These are phyloP conservation scores for Pocillopora verrucosa DNA, from an alignment of 64 coral and sea anemone species.

Conservation along the genomic window DNA sequence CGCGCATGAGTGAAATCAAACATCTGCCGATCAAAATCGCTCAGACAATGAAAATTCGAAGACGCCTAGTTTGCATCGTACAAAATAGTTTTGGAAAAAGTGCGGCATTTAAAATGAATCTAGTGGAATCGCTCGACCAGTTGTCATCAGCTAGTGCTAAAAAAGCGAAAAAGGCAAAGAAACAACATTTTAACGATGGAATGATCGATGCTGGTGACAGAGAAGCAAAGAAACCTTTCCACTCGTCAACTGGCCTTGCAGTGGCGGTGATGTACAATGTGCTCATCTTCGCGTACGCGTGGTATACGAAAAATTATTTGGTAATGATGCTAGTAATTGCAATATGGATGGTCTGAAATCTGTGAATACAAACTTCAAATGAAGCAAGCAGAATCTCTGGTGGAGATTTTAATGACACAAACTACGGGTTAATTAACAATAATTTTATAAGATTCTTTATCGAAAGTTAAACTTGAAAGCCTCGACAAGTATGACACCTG, in stretches of 20 bases:
- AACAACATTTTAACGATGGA: slow-evolving; percentile 60
- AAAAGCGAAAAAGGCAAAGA: slow-evolving; percentile 54
- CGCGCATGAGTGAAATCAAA: neutral
- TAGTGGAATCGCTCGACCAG: slow-evolving; percentile 68
- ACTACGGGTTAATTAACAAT: too few relatives aligned
- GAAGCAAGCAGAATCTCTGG: too few relatives aligned
- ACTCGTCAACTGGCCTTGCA: slow-evolving; percentile 32
- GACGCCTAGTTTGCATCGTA: neutral
- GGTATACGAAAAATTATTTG: slow-evolving; percentile 60
- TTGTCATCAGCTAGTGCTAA: slow-evolving; percentile 26
- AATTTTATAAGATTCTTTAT: too few relatives aligned
- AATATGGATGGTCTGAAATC: slow-evolving; percentile 14
- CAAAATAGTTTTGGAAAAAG: neutral
- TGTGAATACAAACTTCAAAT: neutral
- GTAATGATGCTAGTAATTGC: slow-evolving; percentile 53
- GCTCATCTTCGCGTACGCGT: slow-evolving; percentile 49
- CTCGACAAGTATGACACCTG: too few relatives aligned
- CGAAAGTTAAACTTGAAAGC: too few relatives aligned
- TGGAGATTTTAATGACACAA: too few relatives aligned
- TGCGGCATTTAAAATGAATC: slow-evolving; percentile 29
- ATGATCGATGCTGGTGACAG: slow-evolving; percentile 70
- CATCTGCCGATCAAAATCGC: neutral
- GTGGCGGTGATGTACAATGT: slow-evolving; percentile 37
- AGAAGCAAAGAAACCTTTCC: slow-evolving; percentile 33
- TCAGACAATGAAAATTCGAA: neutral